Evolutionary conservation across 2,797 vertebrate genomes (phyloP).

Genomic region (Micrastur ruficollis): DNA sequence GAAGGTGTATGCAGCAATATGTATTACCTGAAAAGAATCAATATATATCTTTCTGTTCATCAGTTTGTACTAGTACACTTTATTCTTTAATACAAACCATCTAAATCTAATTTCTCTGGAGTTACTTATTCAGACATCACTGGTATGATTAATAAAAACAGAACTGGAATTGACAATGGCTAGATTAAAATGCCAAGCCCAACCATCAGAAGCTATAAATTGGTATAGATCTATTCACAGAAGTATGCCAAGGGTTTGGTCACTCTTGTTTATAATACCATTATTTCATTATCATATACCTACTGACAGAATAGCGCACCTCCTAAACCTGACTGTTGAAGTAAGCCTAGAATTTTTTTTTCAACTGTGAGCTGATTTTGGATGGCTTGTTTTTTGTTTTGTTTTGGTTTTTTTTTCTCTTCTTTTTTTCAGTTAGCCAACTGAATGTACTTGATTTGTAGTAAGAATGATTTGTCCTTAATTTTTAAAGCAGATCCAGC

Average conservation of each 20-base stretch:
- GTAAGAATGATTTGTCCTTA: neutral
- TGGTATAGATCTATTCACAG: neutral
- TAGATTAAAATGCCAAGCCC: neutral
- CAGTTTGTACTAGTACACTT: neutral
- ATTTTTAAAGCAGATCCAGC: neutral
- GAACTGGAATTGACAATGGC: constrained; percentile 7
- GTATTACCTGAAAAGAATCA: constrained; percentile 18
- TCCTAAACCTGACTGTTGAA: neutral
- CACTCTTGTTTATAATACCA: neutral
- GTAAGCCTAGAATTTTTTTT: neutral
- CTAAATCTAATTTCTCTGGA: constrained; percentile 37
- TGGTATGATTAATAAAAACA: constrained; percentile 36
- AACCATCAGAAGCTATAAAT: neutral
- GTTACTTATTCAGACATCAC: constrained; percentile 29
- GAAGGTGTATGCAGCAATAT: constrained; percentile 52
- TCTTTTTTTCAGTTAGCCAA: neutral
- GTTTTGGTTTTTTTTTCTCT: no score
- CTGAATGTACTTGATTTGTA: neutral
- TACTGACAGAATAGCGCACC: neutral
- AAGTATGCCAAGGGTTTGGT: neutral
- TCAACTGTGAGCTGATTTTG: neutral
- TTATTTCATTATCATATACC: neutral
- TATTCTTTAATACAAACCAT: constrained; percentile 40
- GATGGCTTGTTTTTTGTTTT: neutral
- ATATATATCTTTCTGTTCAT: neutral